These are phyloP conservation scores for Himantopus leucocephalus DNA, from an alignment of 2,113 vertebrate species.

Conservation along the genomic window DNA sequence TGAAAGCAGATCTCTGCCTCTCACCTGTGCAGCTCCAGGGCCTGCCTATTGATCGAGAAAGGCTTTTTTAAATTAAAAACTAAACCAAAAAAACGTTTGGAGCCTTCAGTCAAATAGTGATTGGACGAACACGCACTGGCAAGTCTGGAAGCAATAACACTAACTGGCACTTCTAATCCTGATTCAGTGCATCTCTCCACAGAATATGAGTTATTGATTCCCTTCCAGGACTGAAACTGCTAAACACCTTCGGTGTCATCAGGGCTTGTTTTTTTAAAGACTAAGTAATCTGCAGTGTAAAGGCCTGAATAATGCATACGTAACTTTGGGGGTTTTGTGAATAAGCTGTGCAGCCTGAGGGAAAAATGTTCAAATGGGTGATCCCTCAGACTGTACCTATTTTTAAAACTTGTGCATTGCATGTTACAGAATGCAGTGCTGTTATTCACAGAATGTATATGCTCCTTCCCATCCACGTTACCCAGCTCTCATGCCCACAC, in stretches of 20 bases:
- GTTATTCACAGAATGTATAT: neutral
- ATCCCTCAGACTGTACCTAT: neutral
- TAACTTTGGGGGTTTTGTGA: neutral
- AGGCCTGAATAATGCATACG: fast-evolving
- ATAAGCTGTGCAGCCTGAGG: neutral
- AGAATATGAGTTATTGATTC: neutral
- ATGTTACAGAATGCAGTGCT: neutral
- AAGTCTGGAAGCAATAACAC: neutral
- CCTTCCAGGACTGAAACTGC: neutral
- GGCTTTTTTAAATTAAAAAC: neutral
- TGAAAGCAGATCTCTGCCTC: neutral
- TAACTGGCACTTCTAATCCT: neutral
- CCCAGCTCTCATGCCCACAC: fast-evolving
- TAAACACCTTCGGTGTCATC: neutral
- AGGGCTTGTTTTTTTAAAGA: neutral
- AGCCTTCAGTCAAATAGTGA: neutral
- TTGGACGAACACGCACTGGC: neutral
- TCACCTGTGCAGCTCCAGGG: neutral
- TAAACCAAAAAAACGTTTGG: neutral
- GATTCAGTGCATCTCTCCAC: neutral
- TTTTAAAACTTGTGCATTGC: fast-evolving
- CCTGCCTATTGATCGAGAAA: neutral
- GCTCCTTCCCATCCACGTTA: neutral
- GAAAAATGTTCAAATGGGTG: neutral
- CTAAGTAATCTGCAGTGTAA: neutral